These are phyloP conservation scores for Drosophila leontia DNA, from an alignment of 1,140 invertebrate genomes.

Conservation along the genomic window DNA sequence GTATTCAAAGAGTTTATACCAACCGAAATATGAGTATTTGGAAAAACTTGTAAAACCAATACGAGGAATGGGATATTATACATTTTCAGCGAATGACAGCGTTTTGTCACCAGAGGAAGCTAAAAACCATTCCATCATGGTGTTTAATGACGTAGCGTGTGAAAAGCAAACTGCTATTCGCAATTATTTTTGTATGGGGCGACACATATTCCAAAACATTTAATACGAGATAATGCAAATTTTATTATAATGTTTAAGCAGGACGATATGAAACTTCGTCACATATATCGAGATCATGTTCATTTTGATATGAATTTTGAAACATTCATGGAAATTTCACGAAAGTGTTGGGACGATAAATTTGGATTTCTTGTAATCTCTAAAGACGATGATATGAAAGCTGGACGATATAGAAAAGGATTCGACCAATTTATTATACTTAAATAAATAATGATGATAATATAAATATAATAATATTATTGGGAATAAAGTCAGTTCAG, in stretches of 20 bases:
- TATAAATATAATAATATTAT: not conserved
- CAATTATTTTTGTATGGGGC: not conserved
- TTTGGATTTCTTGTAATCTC: not conserved
- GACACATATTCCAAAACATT: too few relatives aligned
- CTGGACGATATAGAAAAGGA: not conserved
- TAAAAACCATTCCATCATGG: not conserved
- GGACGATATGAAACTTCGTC: not conserved
- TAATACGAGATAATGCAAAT: not conserved
- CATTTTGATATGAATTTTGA: not conserved
- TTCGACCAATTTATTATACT: not conserved
- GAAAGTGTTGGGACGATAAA: not conserved
- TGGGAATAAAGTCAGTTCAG: not conserved
- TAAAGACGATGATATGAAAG: not conserved
- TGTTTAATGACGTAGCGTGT: not conserved
- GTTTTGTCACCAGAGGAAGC: not conserved
- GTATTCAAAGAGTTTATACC: too few relatives aligned
- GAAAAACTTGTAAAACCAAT: constrained; percentile 2
- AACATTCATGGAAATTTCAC: not conserved
- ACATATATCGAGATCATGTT: not conserved
- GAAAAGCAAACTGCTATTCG: not conserved
- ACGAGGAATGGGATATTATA: constrained; percentile 7
- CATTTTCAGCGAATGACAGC: constrained; percentile 10
- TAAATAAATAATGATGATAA: not conserved
- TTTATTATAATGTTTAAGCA: not conserved
- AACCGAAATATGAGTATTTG: constrained; percentile 10